A percentile compares a stretch with the other conserved stretches of the same genome.
These are phyloP conservation scores for Drosophila pectinifera DNA, from an alignment of 1,140 invertebrate genomes.

Conservation along the genomic window DNA sequence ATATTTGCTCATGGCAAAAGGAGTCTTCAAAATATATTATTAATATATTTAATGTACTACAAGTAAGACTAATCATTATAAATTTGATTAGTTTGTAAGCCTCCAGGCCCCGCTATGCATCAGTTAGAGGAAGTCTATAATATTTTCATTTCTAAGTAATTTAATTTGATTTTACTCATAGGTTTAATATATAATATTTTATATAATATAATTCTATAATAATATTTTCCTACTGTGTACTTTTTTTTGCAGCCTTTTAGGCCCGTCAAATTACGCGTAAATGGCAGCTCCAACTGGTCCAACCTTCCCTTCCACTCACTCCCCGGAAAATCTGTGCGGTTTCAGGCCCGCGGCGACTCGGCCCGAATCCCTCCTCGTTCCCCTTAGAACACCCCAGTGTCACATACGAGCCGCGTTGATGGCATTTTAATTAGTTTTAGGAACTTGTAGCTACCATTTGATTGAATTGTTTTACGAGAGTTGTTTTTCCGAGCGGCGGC, in stretches of 20 bases:
- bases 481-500: conserved; percentile 13
- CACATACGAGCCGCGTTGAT: conserved; percentile 65
- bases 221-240: not conserved
- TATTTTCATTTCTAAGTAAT: no score
- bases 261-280: conserved; percentile 78
- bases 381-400: conserved; percentile 11
- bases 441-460: conserved; percentile 78
- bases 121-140: no score
- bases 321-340: conserved; percentile 28
- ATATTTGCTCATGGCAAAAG: not conserved
- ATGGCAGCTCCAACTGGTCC: conserved; percentile 67
- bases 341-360: conserved; percentile 55
- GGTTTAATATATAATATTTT: no score
- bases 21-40: rapidly evolving
- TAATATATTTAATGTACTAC: no score
- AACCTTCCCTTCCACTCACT: conserved; percentile 8
- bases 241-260: conserved; percentile 57
- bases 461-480: conserved; percentile 71
- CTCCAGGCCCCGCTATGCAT: no score
- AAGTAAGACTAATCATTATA: no score
- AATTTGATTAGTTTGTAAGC: no score
- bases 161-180: no score
- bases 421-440: conserved; percentile 83
- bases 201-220: not conserved
- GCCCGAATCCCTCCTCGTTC: conserved; percentile 4